A percentile compares a stretch with the other conserved stretches of the same genome.
phyloP scores from a whole-genome alignment of 2,113 vertebrate genomes.

The Crocuta crocuta region DNA sequence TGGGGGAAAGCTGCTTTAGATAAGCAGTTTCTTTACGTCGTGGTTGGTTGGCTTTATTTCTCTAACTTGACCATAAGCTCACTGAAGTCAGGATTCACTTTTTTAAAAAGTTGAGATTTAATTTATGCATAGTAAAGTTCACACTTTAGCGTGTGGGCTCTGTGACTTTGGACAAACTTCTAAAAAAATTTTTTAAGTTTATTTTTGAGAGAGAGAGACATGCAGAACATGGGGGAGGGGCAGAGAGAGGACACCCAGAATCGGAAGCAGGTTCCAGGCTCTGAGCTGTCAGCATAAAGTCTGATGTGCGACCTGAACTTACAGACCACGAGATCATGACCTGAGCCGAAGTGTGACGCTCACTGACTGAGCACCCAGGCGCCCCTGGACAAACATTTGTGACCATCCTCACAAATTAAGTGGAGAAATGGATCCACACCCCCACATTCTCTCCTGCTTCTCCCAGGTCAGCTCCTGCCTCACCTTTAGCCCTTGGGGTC shows the following conservation, averaged over 20 bases:
- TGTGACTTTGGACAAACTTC: neutral
- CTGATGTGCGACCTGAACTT: no score
- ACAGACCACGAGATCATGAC: no score
- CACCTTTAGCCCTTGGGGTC: neutral
- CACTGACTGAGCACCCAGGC: no score
- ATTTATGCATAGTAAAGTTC: neutral
- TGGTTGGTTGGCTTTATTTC: neutral
- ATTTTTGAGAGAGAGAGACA: no score
- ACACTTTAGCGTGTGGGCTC: neutral
- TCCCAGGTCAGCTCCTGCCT: no score
- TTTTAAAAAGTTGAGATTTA: neutral
- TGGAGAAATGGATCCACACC: neutral
- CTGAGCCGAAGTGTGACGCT: no score
- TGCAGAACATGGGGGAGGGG: no score
- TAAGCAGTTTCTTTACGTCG: neutral
- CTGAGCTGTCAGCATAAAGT: no score
- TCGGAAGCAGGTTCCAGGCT: no score
- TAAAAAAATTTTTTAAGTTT: no score
- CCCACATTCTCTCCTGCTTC: neutral
- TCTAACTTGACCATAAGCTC: neutral
- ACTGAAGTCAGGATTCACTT: neutral
- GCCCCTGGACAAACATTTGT: neutral
- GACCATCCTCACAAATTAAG: neutral
- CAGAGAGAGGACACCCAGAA: no score
- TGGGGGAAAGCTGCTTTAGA: neutral